Evolutionary conservation across 2,113 vertebrate species (phyloP), one percentile per base, ranked within the genome.

Genomic region (Cranoglanis bouderius): DNA sequence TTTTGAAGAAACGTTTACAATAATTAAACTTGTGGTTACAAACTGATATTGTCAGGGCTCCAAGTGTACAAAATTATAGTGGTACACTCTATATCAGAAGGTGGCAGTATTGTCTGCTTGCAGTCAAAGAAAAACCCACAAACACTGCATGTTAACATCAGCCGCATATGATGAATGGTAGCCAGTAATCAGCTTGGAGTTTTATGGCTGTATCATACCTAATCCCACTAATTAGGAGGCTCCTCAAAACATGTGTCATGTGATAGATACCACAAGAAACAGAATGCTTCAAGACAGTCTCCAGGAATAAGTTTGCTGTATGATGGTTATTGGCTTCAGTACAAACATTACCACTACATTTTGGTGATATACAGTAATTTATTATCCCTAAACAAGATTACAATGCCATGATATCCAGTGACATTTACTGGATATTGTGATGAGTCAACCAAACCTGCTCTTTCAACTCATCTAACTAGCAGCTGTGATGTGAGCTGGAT

Each of bases 91-190:
- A 29, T 40, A 65, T 84, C 82, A 84, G 59, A 84, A 65, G 82
- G 38, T 84, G 82, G 82, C 82, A 84, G 82, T 84, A 46, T 84
- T 59, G 82, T 65, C 59, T 84, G 57, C 38, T 16, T 43, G 82
- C 26, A 19, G n/a, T 65, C 13, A 43, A 29, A 4, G 4, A 82
- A 49, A 10, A 10, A 9, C 46, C 46, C 2, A 77, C 5, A 78
- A 7, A 49, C 43, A 43, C n/a, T 43, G 18, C 26, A 74, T 38
- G 35, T 40, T 24, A 74, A 74, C 70, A 77, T 46, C 74, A 77
- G 40, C 24, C 40, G 29, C 38, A 77, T 26, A 77, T 10, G 40
- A 29, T 29, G 21, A 75, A 46, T 13, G 8, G 38, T 75, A 21
- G 21, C 10, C 74, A 77, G 6, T 46, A 46, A 46, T 46, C 40